Conservation (phyloP, 2,113 vertebrate species). For the Hydropotes inermis region DNA sequence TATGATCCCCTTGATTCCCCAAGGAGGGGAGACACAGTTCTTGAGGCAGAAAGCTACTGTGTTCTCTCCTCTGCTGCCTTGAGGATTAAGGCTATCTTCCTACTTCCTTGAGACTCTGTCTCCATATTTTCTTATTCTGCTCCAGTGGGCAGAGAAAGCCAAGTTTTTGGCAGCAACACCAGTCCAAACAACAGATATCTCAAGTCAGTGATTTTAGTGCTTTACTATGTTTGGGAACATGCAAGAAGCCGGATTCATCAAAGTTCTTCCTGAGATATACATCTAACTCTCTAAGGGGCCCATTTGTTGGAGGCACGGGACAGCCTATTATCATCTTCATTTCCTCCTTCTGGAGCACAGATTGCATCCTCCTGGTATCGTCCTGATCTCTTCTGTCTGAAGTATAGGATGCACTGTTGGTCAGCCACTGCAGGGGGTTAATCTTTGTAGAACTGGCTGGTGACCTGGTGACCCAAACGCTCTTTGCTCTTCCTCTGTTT, state of each 20-base stretch:
- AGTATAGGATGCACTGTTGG: background rate
- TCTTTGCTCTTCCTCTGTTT: background rate
- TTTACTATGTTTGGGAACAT: background rate
- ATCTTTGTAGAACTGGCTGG: background rate
- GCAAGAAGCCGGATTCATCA: background rate
- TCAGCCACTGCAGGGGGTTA: background rate
- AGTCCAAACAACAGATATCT: background rate
- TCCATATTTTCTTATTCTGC: background rate
- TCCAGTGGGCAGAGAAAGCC: background rate
- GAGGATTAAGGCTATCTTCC: background rate
- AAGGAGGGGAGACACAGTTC: background rate
- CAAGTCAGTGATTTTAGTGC: background rate
- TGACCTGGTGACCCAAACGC: background rate
- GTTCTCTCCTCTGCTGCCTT: background rate
- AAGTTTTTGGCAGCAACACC: background rate
- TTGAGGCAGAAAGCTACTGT: background rate
- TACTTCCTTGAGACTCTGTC: background rate
- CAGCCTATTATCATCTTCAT: background rate
- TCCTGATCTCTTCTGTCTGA: background rate
- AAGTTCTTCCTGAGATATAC: background rate
- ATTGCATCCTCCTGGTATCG: background rate
- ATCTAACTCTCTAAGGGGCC: background rate
- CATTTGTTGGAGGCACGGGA: background rate
- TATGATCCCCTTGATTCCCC: background rate
- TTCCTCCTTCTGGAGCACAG: background rate